A percentile compares a stretch with the other conserved stretches of the same genome.
phyloP scores from a whole-genome alignment of 2,113 vertebrate species.

The Microcebus jonahi region DNA sequence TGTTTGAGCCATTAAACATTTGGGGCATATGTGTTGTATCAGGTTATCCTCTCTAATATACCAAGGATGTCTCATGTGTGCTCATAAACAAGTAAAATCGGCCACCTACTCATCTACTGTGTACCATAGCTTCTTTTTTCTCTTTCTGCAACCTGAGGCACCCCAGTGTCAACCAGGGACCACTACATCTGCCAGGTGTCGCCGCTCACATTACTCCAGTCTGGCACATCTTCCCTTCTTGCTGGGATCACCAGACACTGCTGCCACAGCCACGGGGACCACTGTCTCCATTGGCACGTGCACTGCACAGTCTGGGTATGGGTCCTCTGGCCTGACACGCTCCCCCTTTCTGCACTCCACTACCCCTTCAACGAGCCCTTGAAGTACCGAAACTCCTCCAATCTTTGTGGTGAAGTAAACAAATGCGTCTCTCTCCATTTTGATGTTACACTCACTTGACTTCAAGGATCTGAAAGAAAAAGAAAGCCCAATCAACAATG shows the following conservation, averaged over 20 bases:
- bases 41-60: background rate
- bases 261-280: background rate
- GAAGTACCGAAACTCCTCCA: background rate
- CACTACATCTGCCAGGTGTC: background rate
- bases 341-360: too few relatives aligned
- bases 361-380: background rate
- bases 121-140: background rate
- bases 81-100: background rate
- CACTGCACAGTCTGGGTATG: too few relatives aligned
- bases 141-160: background rate
- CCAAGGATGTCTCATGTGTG: background rate
- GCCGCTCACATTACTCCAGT: background rate
- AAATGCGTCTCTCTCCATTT: background rate
- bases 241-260: background rate
- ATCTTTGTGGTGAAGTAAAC: background rate
- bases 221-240: too few relatives aligned
- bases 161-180: background rate
- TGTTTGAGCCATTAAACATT: background rate
- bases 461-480: slow-evolving; percentile 17
- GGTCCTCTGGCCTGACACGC: background rate
- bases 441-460: background rate
- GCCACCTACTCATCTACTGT: background rate
- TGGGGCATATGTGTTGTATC: background rate
- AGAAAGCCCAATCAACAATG: background rate
- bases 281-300: background rate